Evolutionary conservation across 2,888 invertebrate species (phyloP).

Genomic region (Leucophora obtusa): DNA sequence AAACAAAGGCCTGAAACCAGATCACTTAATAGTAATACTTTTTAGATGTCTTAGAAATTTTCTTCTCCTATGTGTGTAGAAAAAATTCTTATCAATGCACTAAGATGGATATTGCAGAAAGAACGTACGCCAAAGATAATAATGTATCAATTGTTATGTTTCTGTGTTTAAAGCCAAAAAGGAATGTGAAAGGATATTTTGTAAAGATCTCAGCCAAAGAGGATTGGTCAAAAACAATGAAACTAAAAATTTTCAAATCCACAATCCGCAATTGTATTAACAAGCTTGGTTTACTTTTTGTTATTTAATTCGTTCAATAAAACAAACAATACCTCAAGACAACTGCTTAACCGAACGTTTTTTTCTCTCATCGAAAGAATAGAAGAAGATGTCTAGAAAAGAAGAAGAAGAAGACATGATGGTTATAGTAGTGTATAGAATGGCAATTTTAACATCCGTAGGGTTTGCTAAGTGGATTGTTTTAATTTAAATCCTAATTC

Average conservation of each 20-base stretch:
- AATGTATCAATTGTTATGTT: conserved; percentile 37
- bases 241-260: conserved; percentile 2
- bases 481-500: conserved; percentile 72
- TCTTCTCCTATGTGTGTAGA: not conserved
- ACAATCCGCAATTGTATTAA: conserved; percentile 54
- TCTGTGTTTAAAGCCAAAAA: conserved; percentile 32
- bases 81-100: conserved; percentile 21
- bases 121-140: conserved; percentile 53
- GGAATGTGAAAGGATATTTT: conserved; percentile 37
- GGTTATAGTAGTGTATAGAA: conserved; percentile 31
- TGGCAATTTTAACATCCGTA: too few species aligned
- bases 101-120: conserved; percentile 37
- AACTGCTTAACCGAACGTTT: conserved; percentile 13
- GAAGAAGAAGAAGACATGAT: conserved; percentile 15
- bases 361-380: conserved; percentile 14
- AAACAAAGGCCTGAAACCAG: conserved; percentile 63
- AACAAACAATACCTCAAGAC: conserved; percentile 28
- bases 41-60: not conserved
- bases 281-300: conserved; percentile 31
- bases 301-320: conserved; percentile 42
- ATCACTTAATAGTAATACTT: conserved; percentile 61
- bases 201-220: conserved; percentile 20
- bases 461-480: conserved; percentile 66
- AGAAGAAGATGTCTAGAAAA: conserved; percentile 42
- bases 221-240: conserved; percentile 45